phyloP scores from a whole-genome alignment of 1,140 invertebrate genomes.

The Aphidius ervi region DNA sequence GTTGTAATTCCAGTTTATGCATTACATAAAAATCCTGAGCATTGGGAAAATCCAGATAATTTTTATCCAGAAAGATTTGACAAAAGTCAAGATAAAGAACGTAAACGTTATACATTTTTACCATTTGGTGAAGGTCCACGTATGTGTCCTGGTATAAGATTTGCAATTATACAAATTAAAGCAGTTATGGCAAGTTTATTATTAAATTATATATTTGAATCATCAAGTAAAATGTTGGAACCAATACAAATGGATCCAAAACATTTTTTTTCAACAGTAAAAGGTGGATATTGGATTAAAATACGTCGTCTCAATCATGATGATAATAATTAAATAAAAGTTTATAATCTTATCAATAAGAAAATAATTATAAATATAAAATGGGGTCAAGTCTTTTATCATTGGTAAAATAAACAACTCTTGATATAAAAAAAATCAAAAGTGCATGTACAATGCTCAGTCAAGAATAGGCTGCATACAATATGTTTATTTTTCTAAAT shows the following conservation, averaged over 20 bases:
- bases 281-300: constrained; percentile 14
- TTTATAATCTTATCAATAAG: not conserved
- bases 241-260: constrained; percentile 21
- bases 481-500: not conserved
- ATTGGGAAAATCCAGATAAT: constrained; percentile 59
- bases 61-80: constrained; percentile 65
- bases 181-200: constrained; percentile 25
- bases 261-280: constrained; percentile 6
- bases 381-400: no score
- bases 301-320: not conserved
- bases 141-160: constrained; percentile 55
- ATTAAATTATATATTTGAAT: constrained; percentile 25
- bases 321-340: not conserved
- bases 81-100: constrained; percentile 36
- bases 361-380: no score
- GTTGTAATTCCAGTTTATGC: constrained; percentile 38
- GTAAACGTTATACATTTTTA: constrained; percentile 44
- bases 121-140: constrained; percentile 61
- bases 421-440: no score
- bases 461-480: not conserved
- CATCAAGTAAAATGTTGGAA: constrained; percentile 21
- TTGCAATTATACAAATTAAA: constrained; percentile 30
- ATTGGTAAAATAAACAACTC: no score
- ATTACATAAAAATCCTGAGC: constrained; percentile 49
- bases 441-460: not conserved